Evolutionary conservation across 2,113 vertebrate species (phyloP).

Genomic region (Myiozetetes cayanensis): DNA sequence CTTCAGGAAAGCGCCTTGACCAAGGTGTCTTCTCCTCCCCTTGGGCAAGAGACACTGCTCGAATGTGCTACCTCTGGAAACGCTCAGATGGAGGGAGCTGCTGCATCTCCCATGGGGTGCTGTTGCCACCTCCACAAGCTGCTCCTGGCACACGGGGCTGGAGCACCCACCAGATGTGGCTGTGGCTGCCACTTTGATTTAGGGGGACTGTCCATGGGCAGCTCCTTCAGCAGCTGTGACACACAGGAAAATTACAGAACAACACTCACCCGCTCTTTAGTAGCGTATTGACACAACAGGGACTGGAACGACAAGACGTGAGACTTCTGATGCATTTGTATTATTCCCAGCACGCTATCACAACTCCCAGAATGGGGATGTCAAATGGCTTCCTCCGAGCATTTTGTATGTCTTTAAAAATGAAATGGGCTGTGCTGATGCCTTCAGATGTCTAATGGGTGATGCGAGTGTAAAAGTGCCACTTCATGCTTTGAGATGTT

Average conservation of each 20-base stretch:
- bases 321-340: neutral
- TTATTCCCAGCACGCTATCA: neutral
- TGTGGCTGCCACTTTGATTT: neutral
- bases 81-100: accelerated
- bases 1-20: neutral
- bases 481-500: neutral
- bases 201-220: neutral
- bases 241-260: neutral
- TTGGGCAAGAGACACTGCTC: neutral
- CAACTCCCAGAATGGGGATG: conserved; percentile 3
- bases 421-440: conserved; percentile 3
- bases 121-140: too few species aligned
- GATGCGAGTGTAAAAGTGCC: neutral
- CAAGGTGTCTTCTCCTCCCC: neutral
- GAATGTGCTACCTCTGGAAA: neutral
- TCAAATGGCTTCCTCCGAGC: neutral
- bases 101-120: neutral
- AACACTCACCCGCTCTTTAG: neutral
- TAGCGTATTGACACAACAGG: neutral
- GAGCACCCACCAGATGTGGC: neutral
- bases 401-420: neutral
- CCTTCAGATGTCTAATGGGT: conserved; percentile 49
- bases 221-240: neutral
- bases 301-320: neutral
- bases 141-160: accelerated